Base-by-base conservation (phyloP, 1,140 invertebrate species). In the Lutraria rhynchaena region DNA sequence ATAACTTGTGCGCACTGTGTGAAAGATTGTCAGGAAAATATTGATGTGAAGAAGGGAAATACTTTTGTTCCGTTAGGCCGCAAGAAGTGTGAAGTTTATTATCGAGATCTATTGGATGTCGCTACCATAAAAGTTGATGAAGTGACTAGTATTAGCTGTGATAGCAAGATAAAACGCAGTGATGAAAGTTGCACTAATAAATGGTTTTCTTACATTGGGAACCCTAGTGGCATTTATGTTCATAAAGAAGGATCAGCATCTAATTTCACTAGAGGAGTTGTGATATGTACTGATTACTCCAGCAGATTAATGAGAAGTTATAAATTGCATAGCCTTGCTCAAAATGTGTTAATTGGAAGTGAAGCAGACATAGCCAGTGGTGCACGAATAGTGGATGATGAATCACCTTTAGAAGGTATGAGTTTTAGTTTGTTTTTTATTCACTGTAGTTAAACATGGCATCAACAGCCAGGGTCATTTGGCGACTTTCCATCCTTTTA, bases 1-100 rank as follows among this genome's bases (percentile, higher is more conserved):
- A 15, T 67, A 19, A 67, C 63, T 29, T 67, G 63, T 46, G 63
- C 63, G 1, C 63, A 67, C n/a, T 67, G 63, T 67, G 31, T 67
- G 9, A 29, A 15, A 29, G 63, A 29, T 31, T 67, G 63, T 67
- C 11, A 67, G n/a, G n/a, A 1, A 1, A 31, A 22, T 0, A 24
- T 67, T 13, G 41, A 67, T 35, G 63, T 49, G 1, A 67, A 24
- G 19, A 27, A 46, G 1, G 44, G 44, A 3, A 49, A 44, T 15
- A 2, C 7, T 1, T 67, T 46, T 24, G 27, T 11, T 31, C 44
- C 27, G 4, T 19, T 67, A 15, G 63, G 63, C n/a, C 3, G 4
- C 2, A 49, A 33, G 44, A 67, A 46, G n/a, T 49, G 44, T 49
- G 31, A 35, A 4, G 41, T 46, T 17, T 67, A 67, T 29, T 0